A percentile compares a stretch with the other conserved stretches of the same genome.
Conservation (phyloP, 53 echinoderm and acorn worm species). For the Astropecten irregularis region DNA sequence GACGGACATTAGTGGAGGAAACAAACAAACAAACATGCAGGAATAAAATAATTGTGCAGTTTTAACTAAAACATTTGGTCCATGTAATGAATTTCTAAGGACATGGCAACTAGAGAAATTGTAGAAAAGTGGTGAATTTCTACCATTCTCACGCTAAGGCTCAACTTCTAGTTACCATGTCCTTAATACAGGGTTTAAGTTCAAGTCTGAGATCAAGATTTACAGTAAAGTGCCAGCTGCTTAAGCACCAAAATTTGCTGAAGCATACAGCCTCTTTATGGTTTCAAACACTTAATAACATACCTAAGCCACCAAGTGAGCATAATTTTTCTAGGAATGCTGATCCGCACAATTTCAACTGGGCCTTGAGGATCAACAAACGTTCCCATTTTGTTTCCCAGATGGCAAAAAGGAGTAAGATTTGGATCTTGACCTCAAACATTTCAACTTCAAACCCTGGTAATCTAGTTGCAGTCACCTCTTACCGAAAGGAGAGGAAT, state of each 20-base stretch:
- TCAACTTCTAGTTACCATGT: background rate
- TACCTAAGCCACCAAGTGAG: too few relatives aligned
- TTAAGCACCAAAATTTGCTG: too few relatives aligned
- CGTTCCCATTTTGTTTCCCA: too few relatives aligned
- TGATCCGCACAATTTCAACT: too few relatives aligned
- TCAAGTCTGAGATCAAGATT: background rate
- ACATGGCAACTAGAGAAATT: background rate
- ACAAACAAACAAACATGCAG: too few relatives aligned
- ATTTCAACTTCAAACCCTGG: background rate
- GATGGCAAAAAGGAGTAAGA: too few relatives aligned
- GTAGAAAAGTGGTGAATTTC: background rate
- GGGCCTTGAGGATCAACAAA: too few relatives aligned
- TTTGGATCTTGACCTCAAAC: background rate
- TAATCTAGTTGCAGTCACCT: background rate
- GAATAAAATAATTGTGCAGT: too few relatives aligned
- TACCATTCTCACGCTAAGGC: background rate
- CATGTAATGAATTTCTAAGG: background rate
- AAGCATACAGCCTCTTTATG: too few relatives aligned
- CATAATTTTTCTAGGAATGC: too few relatives aligned
- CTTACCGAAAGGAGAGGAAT: slow-evolving; percentile 42
- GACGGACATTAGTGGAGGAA: too few relatives aligned
- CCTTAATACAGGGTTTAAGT: background rate
- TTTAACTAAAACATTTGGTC: background rate
- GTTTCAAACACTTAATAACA: too few relatives aligned
- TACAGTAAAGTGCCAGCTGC: background rate